These are phyloP conservation scores for Sminthurides aquaticus DNA, from an alignment of 2,888 invertebrate species.

Conservation along the genomic window DNA sequence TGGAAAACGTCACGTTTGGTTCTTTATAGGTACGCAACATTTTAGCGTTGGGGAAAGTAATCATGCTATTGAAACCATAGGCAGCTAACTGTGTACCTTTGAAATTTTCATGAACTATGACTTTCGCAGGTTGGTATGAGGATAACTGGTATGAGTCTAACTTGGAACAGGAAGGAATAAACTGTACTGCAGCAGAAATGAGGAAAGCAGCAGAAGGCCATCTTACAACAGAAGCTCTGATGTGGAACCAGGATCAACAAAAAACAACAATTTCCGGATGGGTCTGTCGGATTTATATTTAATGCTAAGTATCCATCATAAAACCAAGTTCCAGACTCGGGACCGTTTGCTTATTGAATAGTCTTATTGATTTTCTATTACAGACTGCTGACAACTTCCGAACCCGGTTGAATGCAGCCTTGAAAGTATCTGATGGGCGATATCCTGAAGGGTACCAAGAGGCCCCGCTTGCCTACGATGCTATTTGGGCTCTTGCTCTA, in stretches of 20 bases:
- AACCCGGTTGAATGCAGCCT: conserved; percentile 68
- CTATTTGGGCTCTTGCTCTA: conserved; percentile 96
- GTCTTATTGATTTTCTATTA: too few relatives aligned
- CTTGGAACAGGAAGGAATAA: conserved; percentile 74
- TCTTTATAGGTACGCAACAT: conserved; percentile 77
- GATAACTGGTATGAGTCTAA: conserved; percentile 96
- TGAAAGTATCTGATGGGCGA: conserved; percentile 64
- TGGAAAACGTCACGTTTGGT: conserved; percentile 96
- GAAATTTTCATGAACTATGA: too few relatives aligned
- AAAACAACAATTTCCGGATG: conserved; percentile 92
- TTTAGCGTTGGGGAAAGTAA: too few relatives aligned
- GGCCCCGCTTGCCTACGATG: conserved; percentile 97
- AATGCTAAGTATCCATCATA: not conserved
- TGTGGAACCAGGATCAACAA: conserved; percentile 95
- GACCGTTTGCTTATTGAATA: too few relatives aligned
- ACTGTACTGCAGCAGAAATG: conserved; percentile 91
- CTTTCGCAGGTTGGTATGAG: conserved; percentile 85
- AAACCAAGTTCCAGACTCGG: too few relatives aligned
- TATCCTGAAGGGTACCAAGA: conserved; percentile 94
- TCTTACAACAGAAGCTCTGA: conserved; percentile 94
- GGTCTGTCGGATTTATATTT: conserved; percentile 48
- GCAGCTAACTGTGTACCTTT: too few relatives aligned
- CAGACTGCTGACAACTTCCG: conserved; percentile 83
- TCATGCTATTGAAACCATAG: too few relatives aligned
- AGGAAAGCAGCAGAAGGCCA: conserved; percentile 91